These are phyloP conservation scores for Tetramorium bicarinatum DNA, from an alignment of 2,888 invertebrate genomes.

Conservation along the genomic window DNA sequence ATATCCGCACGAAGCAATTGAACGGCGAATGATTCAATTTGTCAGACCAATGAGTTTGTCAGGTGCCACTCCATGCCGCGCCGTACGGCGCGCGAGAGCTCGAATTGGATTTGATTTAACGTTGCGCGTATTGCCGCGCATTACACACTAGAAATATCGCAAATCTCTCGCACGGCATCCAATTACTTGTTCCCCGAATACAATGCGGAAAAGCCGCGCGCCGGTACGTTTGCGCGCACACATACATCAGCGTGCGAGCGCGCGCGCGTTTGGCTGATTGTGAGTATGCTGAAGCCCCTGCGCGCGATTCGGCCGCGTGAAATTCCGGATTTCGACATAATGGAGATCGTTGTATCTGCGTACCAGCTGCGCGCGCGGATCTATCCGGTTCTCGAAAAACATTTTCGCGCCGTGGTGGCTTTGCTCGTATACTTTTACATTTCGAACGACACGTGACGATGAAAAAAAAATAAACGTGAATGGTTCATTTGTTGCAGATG, in stretches of 20 bases:
- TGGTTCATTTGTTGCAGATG: constrained; percentile 15
- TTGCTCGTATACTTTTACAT: constrained; percentile 25
- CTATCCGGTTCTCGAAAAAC: constrained; percentile 58
- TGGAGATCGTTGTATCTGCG: constrained; percentile 68
- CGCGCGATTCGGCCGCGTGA: constrained; percentile 57
- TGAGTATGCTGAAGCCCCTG: background rate
- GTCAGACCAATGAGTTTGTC: constrained; percentile 86
- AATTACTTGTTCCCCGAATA: constrained; percentile 79
- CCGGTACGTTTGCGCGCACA: constrained; percentile 23
- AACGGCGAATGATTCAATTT: constrained; percentile 86
- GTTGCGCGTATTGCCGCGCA: constrained; percentile 84
- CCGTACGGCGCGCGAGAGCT: constrained; percentile 80
- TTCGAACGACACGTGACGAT: background rate
- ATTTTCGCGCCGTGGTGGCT: constrained; percentile 25
- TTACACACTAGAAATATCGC: constrained; percentile 85
- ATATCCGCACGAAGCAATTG: constrained; percentile 84
- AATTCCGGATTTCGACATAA: constrained; percentile 72
- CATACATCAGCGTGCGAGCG: background rate
- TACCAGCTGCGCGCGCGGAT: constrained; percentile 37
- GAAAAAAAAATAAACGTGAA: background rate
- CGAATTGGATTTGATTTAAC: constrained; percentile 86
- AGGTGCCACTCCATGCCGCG: constrained; percentile 85
- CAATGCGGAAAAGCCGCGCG: constrained; percentile 72
- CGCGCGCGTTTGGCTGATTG: background rate
- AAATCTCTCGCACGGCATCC: constrained; percentile 82